Base-by-base conservation (phyloP, 1,140 invertebrate species). In the Formica exsecta region DNA sequence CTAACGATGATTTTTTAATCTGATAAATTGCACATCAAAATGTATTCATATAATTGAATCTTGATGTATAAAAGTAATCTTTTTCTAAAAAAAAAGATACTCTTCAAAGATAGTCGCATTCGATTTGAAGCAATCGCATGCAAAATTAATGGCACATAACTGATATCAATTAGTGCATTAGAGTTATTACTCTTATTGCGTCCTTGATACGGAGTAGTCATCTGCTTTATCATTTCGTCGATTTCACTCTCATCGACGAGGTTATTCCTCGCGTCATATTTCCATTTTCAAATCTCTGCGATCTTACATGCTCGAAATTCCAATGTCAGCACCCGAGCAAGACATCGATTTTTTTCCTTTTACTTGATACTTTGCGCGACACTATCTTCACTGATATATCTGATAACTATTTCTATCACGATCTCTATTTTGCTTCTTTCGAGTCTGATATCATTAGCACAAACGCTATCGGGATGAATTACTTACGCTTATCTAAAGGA, bases 321-420 rank as follows among this genome's bases (percentile, higher is more conserved):
- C 54, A 29, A 9, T 57, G 54, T 83, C 64, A 57, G 64, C 70
- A 70, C n/a, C 5, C 8, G 85, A 89, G 57, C 75, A 68, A 89
- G 70, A 81, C 59, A 41, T 88, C 86, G 54, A 77, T 38, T 38
- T 66, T 71, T 38, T 54, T 29, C 48, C 36, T 75, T 74, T 66
- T 32, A 65, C 44, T 62, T 25, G 68, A 59, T 44, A 61, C 29
- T 80, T 70, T 0, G 25, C 86, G 41, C 59, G 25, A 29, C 54
- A 16, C 66, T 88, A 88, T 68, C 61, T 73, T 51, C 9, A 51
- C 22, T 25, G 22, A 36, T 54, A 51, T 51, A 54, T 75, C 36
- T 44, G 32, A 88, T 86, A 80, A 73, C 54, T 51, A 73, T 61
- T 64, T 81, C 62, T 64, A n/a, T 36, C 65, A 64, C 51, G 29